Percentiles rank a stretch among this genome's conserved stretches.
Evolutionary conservation across 1,140 invertebrate species (phyloP).

Genomic region (Drosophila sucinea): DNA sequence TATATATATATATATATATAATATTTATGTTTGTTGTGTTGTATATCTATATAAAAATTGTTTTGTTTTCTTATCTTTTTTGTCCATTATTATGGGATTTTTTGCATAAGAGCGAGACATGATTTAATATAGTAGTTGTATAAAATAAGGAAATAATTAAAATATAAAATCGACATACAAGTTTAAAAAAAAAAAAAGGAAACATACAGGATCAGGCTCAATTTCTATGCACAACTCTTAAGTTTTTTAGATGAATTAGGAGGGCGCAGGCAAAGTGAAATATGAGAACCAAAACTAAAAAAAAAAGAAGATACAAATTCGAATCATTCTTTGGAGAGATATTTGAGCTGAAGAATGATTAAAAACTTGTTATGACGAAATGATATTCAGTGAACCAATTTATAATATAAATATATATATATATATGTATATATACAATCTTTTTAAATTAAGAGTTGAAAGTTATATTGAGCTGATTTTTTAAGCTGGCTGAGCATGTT

Average conservation of each 20-base stretch:
- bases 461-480: neutral
- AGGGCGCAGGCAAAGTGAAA: neutral
- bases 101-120: neutral
- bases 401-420: too few species aligned
- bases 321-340: neutral
- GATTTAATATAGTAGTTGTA: neutral
- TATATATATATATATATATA: neutral
- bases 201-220: neutral
- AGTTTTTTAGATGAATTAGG: neutral
- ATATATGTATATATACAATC: neutral
- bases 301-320: neutral
- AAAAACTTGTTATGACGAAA: too few species aligned
- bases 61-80: neutral
- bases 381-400: too few species aligned
- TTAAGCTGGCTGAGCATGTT: conserved; percentile 30
- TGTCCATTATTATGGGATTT: neutral
- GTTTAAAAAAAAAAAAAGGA: neutral
- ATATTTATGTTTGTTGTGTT: neutral
- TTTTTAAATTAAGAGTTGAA: neutral
- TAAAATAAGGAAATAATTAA: neutral
- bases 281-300: neutral
- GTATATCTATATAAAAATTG: conserved; percentile 10
- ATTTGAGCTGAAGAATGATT: too few species aligned
- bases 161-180: neutral
- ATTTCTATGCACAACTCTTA: neutral